phyloP scores from a whole-genome alignment of 2,113 vertebrate genomes.

The Brienomyrus longianalis region DNA sequence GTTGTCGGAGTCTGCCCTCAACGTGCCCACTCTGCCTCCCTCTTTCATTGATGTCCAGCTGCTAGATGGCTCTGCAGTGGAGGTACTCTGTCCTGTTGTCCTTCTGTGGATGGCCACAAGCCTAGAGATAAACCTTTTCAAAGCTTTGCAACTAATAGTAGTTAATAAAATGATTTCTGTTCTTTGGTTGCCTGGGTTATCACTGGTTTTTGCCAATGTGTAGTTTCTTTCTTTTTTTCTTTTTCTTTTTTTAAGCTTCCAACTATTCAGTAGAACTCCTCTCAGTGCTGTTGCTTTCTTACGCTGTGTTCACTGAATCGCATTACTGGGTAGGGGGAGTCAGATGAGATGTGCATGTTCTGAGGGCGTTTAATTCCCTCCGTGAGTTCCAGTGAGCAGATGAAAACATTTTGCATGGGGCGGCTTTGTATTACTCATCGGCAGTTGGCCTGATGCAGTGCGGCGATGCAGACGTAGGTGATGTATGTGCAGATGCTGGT shows the following conservation, averaged over 20 bases:
- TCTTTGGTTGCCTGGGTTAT: neutral
- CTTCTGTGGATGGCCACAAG: neutral
- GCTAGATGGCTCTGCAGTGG: constrained; percentile 51
- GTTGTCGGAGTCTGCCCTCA: constrained; percentile 69
- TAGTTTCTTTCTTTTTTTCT: neutral
- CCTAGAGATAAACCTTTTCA: neutral
- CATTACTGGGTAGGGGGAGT: neutral
- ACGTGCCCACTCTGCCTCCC: constrained; percentile 69
- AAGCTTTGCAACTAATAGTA: neutral
- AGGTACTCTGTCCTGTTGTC: constrained; percentile 37
- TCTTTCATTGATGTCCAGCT: constrained; percentile 69
- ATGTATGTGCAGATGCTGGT: neutral
- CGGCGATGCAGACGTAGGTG: neutral
- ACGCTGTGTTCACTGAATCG: neutral
- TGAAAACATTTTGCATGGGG: neutral
- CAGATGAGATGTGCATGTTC: neutral
- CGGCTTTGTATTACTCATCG: neutral
- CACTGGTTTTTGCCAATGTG: neutral
- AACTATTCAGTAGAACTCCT: neutral
- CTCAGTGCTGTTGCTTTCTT: neutral
- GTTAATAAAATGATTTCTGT: neutral
- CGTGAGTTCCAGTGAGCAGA: neutral
- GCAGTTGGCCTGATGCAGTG: neutral
- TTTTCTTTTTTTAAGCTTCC: neutral
- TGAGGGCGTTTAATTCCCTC: neutral